phyloP scores from a whole-genome alignment of 2,888 invertebrate species.

The Antheraea assamensis region DNA sequence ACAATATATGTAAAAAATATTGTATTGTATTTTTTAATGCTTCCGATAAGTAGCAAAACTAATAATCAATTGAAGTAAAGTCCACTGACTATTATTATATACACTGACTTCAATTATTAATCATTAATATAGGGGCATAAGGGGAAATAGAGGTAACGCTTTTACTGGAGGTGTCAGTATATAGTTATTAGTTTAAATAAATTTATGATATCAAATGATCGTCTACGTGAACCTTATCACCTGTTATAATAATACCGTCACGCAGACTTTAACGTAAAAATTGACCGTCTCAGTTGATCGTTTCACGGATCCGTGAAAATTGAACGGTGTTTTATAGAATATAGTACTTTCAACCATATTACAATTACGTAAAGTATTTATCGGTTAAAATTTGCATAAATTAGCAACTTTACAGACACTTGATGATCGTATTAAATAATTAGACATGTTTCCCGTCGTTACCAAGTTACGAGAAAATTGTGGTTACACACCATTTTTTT shows the following conservation, averaged over 20 bases:
- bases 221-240: background rate
- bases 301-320: background rate
- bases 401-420: background rate
- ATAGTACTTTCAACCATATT: background rate
- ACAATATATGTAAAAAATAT: too few relatives aligned
- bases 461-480: background rate
- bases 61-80: too few relatives aligned
- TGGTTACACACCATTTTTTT: background rate
- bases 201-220: background rate
- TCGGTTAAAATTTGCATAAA: background rate
- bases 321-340: background rate
- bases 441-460: background rate
- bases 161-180: background rate
- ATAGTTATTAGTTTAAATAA: background rate
- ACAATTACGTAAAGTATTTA: background rate
- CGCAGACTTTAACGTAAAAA: background rate
- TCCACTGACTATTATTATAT: too few relatives aligned
- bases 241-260: background rate
- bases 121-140: too few relatives aligned
- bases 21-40: too few relatives aligned
- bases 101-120: too few relatives aligned
- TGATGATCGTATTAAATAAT: slow-evolving; percentile 1
- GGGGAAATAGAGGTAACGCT: background rate
- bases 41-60: too few relatives aligned
- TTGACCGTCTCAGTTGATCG: background rate